A percentile compares a stretch with the other conserved stretches of the same genome.
These are phyloP conservation scores for Montipora sp. DNA, from an alignment of 64 coral and sea anemone genomes.

Conservation along the genomic window DNA sequence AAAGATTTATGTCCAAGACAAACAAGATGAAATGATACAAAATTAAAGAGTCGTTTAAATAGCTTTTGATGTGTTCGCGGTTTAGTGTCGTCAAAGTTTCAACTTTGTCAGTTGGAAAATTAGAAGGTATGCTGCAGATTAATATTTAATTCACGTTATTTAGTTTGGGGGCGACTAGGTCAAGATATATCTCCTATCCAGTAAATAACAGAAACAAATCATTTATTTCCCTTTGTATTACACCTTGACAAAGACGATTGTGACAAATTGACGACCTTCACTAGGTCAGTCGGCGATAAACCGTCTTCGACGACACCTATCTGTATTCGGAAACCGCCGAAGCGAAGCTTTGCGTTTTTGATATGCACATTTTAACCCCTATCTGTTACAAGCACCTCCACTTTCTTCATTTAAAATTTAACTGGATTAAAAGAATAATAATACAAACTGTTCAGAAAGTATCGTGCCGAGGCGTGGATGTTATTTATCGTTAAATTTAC, in stretches of 20 bases:
- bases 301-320: background rate
- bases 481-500: background rate
- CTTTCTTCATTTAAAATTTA: constrained; percentile 22
- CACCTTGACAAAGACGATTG: background rate
- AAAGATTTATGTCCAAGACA: constrained; percentile 41
- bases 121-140: background rate
- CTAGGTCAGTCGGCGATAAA: background rate
- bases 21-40: constrained; percentile 35
- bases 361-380: background rate
- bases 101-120: background rate
- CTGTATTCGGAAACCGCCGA: background rate
- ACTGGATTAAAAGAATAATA: constrained; percentile 26
- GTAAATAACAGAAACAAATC: constrained; percentile 58
- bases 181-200: constrained; percentile 46
- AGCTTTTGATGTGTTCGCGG: background rate
- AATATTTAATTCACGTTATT: constrained; percentile 41
- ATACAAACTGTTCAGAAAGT: background rate
- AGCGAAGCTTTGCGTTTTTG: background rate
- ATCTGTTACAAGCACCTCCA: background rate
- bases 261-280: constrained; percentile 1
- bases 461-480: background rate
- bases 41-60: constrained; percentile 40
- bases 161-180: constrained; percentile 46
- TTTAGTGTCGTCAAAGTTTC: background rate
- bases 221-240: constrained; percentile 43